A percentile compares a stretch with the other conserved stretches of the same genome.
Evolutionary conservation across 37 sponge, comb jelly and placozoan genomes (phyloP).

Genomic region (Bolinopsis microptera): DNA sequence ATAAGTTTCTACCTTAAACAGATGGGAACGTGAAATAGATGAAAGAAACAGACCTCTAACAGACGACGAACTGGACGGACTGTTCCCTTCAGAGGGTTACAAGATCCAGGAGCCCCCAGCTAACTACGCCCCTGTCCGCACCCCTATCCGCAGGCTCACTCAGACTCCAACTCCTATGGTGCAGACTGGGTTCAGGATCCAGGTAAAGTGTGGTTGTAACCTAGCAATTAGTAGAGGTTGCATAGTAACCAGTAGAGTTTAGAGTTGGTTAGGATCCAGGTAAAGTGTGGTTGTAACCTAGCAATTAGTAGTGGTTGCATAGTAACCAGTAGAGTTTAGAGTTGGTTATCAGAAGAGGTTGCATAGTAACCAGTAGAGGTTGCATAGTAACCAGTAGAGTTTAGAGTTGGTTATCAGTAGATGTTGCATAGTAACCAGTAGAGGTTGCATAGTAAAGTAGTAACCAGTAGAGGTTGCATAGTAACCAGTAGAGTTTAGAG

Average conservation of each 20-base stretch:
- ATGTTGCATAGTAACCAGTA: too few species aligned
- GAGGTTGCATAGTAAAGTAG: too few species aligned
- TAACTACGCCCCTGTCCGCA: conserved; percentile 86
- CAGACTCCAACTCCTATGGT: conserved; percentile 98
- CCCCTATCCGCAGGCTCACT: conserved; percentile 87
- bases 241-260: conserved; percentile 92
- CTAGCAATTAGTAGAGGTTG: too few species aligned
- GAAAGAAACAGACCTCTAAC: conserved; percentile 87
- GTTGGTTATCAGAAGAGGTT: neutral
- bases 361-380: too few species aligned
- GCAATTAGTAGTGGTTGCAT: too few species aligned
- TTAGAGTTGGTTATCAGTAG: too few species aligned
- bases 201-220: conserved; percentile 47
- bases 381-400: too few species aligned
- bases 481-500: too few species aligned
- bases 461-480: too few species aligned
- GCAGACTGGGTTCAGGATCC: conserved; percentile 86
- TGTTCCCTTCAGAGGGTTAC: conserved; percentile 95
- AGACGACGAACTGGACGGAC: conserved; percentile 91
- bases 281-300: neutral
- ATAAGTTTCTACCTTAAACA: too few species aligned
- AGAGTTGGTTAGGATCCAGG: conserved; percentile 88
- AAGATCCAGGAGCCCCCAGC: conserved; percentile 89
- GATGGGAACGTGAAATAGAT: conserved; percentile 94
- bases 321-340: conserved; percentile 84